Percentiles rank a stretch among this genome's conserved stretches.
Conservation (phyloP, 2,888 invertebrate species). For the Ectemnius continuus region DNA sequence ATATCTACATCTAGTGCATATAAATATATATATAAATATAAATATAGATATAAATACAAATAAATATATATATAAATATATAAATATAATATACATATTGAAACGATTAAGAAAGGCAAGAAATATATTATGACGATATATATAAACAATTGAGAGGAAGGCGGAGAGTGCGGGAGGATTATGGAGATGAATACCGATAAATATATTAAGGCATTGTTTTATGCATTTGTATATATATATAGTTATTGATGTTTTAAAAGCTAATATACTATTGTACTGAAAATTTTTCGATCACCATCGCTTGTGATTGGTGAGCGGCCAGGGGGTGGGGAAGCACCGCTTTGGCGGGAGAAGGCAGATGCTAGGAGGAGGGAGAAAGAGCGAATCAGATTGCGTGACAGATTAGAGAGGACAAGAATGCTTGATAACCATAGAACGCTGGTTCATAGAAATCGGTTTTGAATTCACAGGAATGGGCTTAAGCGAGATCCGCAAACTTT, state of each 20-base stretch:
- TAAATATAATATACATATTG: conserved; percentile 57
- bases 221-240: conserved; percentile 78
- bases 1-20: conserved; percentile 65
- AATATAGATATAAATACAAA: conserved; percentile 45
- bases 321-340: conserved; percentile 10
- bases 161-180: conserved; percentile 63
- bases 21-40: conserved; percentile 53
- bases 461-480: no score
- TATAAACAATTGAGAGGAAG: conserved; percentile 61
- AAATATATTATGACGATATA: conserved; percentile 61
- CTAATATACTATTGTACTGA: conserved; percentile 72
- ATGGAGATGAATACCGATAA: conserved; percentile 59
- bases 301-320: conserved; percentile 45
- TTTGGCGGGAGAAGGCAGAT: background rate
- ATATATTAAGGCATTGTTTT: conserved; percentile 74
- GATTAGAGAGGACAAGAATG: background rate
- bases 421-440: background rate
- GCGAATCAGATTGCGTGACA: background rate
- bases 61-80: conserved; percentile 56
- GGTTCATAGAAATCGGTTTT: no score
- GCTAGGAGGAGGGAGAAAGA: background rate
- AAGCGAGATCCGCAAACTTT: no score
- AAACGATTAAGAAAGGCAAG: conserved; percentile 60
- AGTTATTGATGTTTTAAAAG: conserved; percentile 77
- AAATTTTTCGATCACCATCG: conserved; percentile 66